A percentile compares a stretch with the other conserved stretches of the same genome.
Evolutionary conservation across 2,888 invertebrate species (phyloP).

Genomic region (Scaptodrosophila latifasciaeformis): DNA sequence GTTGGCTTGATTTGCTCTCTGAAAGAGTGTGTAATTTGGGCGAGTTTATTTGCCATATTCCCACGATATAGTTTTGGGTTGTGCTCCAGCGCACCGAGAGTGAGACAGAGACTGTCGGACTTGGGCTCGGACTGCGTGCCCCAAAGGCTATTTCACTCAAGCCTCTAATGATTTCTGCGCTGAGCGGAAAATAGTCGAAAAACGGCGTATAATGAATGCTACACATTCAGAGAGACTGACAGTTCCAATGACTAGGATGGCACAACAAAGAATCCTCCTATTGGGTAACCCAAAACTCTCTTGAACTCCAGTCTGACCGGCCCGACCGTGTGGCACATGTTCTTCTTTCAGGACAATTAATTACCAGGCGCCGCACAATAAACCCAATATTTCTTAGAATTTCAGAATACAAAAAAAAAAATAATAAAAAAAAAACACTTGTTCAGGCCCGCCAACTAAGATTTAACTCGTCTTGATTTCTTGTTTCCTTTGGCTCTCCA

Average conservation of each 20-base stretch:
- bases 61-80: constrained; percentile 71
- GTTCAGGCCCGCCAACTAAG: constrained; percentile 29
- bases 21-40: constrained; percentile 53
- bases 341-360: constrained; percentile 39
- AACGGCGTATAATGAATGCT: constrained; percentile 60
- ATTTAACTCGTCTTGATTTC: background rate
- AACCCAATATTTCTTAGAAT: constrained; percentile 54
- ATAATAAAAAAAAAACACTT: too few relatives aligned
- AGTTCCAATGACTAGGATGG: background rate
- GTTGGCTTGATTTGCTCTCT: constrained; percentile 8
- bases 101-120: background rate
- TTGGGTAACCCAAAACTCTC: constrained; percentile 15
- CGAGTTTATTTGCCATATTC: constrained; percentile 72
- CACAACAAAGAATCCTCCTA: background rate
- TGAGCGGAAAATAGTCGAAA: constrained; percentile 61
- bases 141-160: background rate
- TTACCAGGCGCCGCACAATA: constrained; percentile 64
- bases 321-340: background rate
- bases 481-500: constrained; percentile 10
- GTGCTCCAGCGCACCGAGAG: constrained; percentile 8
- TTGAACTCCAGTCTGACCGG: background rate
- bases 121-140: too few relatives aligned
- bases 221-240: constrained; percentile 27
- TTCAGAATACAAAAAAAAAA: constrained; percentile 13
- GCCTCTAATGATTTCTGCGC: constrained; percentile 57